Base-by-base conservation (phyloP, 2,888 invertebrate genomes). In the Caenorhabditis afra region DNA sequence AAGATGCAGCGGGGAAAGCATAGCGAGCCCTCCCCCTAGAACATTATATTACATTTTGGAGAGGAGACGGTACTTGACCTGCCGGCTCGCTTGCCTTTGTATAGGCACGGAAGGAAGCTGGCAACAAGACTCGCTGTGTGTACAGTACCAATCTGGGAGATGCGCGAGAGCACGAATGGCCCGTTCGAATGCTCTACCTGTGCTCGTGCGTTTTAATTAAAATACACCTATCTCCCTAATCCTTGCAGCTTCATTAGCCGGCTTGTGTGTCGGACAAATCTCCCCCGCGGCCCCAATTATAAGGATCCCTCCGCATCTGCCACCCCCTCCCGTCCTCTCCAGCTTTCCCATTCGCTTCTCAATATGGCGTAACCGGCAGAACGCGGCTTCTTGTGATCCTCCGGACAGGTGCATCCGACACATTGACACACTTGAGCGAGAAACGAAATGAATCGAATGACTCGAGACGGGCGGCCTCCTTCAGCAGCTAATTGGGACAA, bases 341-440 rank as follows among this genome's bases (percentile, higher is more conserved):
- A 50, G 44, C 64, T 73, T 64, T 57, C 71, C 52, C 68, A 29
- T 29, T 29, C 49, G 35, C 44, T 64, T 73, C 73, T 73, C 73
- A 73, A 73, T 73, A 73, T 73, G 73, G 73, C 73, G 73, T 73
- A 73, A 73, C 73, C 35, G 35, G 14, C 52, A 16, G 20, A 47
- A 16, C 50, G 41, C 70, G 70, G 70, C 70, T 61, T 68, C 58
- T 68, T 44, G 12, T 18, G 18, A 50, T 52, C 41, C 16, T 16
- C 11, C 23, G 16, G 64, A 73, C 73, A 73, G 73, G 73, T 73
- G 73, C 73, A 73, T 73, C 73, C 73, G 64, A 73, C 73, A 64
- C 73, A 73, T 73, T 73, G 73, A 73, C 73, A 73, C 73, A 73
- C 73, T 73, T 73, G 73, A 58, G 53, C 8, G 16, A 29, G 35